phyloP scores from a whole-genome alignment of 2,797 vertebrate genomes.

The Notolabrus celidotus region DNA sequence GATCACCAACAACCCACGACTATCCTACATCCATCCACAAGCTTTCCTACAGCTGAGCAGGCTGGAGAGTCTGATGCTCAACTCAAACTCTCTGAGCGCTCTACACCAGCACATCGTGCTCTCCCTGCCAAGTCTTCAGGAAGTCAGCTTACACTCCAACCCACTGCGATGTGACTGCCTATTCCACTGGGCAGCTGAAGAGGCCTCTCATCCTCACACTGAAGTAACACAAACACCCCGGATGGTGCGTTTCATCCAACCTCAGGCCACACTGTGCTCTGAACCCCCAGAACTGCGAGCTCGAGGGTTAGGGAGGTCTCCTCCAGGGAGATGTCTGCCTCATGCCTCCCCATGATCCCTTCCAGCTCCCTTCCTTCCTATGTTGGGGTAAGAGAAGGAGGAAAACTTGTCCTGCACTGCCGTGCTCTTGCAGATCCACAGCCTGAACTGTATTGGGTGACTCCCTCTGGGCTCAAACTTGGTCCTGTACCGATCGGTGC shows the following conservation, averaged over 20 bases:
- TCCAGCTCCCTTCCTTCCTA: conserved; percentile 87
- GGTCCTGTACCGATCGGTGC: conserved; percentile 63
- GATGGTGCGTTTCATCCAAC: conserved; percentile 93
- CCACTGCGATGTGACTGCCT: conserved; percentile 97
- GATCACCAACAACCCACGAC: conserved; percentile 95
- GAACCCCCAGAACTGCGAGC: conserved; percentile 93
- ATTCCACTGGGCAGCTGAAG: conserved; percentile 94
- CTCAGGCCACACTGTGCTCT: conserved; percentile 93
- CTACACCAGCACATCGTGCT: conserved; percentile 91
- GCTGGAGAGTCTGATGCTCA: conserved; percentile 98
- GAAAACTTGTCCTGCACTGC: conserved; percentile 89
- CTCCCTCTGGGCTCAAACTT: conserved; percentile 88
- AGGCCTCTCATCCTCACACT: conserved; percentile 52
- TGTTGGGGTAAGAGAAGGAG: conserved; percentile 82
- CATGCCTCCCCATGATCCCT: conserved; percentile 94
- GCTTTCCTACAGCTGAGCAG: conserved; percentile 92
- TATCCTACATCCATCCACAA: conserved; percentile 94
- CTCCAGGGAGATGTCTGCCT: conserved; percentile 93
- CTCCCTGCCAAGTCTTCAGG: conserved; percentile 94
- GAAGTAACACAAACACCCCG: conserved; percentile 37
- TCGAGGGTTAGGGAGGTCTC: conserved; percentile 91
- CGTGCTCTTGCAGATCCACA: conserved; percentile 94
- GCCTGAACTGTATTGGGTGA: conserved; percentile 96
- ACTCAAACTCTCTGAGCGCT: conserved; percentile 96
- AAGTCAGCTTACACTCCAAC: conserved; percentile 97